Evolutionary conservation across 2,113 vertebrate species (phyloP).

Genomic region (Entelurus aequoreus): DNA sequence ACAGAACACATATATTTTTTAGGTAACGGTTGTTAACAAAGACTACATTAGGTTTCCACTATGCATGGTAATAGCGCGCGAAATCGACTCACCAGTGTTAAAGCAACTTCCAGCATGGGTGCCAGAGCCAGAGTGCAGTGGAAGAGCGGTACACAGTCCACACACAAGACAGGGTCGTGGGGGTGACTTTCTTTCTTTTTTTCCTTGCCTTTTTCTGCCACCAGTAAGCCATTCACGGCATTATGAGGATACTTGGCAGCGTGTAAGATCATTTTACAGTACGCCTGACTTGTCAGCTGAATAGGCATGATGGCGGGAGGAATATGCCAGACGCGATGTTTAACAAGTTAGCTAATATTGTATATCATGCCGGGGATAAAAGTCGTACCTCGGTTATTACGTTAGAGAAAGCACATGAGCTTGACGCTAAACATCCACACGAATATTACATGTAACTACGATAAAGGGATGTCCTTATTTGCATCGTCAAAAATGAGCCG

Average conservation of each 20-base stretch:
- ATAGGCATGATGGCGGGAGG: slow-evolving; percentile 71
- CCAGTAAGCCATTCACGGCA: slow-evolving; percentile 87
- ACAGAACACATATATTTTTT: too few relatives aligned
- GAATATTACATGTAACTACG: slow-evolving; percentile 3
- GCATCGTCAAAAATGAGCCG: background rate
- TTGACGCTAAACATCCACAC: background rate
- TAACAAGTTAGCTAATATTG: slow-evolving; percentile 42
- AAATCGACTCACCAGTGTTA: slow-evolving; percentile 81
- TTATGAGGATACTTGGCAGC: slow-evolving; percentile 89
- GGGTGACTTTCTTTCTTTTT: slow-evolving; percentile 72
- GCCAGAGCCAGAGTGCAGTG: slow-evolving; percentile 89
- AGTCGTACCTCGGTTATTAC: slow-evolving; percentile 21
- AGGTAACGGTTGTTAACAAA: too few relatives aligned
- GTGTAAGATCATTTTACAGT: slow-evolving; percentile 94
- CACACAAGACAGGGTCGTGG: slow-evolving; percentile 74
- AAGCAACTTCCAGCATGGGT: slow-evolving; percentile 91
- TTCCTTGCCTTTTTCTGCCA: slow-evolving; percentile 83
- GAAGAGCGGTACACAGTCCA: slow-evolving; percentile 93
- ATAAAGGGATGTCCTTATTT: background rate
- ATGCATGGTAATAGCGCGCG: background rate
- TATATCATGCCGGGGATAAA: slow-evolving; percentile 32
- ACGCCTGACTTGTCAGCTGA: slow-evolving; percentile 90
- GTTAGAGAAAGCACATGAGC: slow-evolving; percentile 3
- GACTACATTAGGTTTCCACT: too few relatives aligned
- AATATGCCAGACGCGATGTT: slow-evolving; percentile 5